Evolutionary conservation across 2,888 invertebrate genomes (phyloP).

Genomic region (Miltochrista miniata): DNA sequence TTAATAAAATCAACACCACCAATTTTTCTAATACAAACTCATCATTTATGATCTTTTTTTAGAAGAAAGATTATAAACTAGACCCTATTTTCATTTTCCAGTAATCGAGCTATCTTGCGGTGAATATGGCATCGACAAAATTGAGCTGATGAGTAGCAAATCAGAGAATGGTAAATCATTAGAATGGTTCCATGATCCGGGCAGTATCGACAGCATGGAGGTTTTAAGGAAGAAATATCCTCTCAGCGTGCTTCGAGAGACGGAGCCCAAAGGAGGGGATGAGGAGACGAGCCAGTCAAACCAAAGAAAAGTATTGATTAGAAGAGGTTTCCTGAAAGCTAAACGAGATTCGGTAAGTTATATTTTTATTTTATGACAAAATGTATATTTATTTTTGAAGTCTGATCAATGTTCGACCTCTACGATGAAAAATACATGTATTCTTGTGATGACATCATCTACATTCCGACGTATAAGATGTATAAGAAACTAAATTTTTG

Average conservation of each 20-base stretch:
- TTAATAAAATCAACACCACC: no score
- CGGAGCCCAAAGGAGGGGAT: slow-evolving; percentile 65
- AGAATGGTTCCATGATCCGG: slow-evolving; percentile 87
- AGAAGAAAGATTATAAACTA: no score
- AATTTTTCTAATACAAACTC: no score
- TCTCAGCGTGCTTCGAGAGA: slow-evolving; percentile 71
- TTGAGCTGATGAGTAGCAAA: slow-evolving; percentile 85
- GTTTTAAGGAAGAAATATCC: slow-evolving; percentile 82
- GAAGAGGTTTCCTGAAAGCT: slow-evolving; percentile 88
- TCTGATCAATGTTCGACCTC: no score
- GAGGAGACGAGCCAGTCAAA: slow-evolving; percentile 89
- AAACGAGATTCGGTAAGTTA: slow-evolving; percentile 87
- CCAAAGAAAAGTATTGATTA: slow-evolving; percentile 88
- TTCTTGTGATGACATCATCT: no score
- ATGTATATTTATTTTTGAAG: no score
- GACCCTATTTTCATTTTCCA: slow-evolving; percentile 66
- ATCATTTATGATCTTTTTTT: no score
- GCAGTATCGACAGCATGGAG: slow-evolving; percentile 82
- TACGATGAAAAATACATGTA: no score
- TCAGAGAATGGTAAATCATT: slow-evolving; percentile 88
- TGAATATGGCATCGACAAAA: slow-evolving; percentile 93
- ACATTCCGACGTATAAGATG: no score
- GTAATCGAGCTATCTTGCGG: slow-evolving; percentile 97
- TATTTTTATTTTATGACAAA: no score
- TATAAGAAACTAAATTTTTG: no score